Conservation (phyloP, 2,797 vertebrate species). For the Acanthurus tractus region DNA sequence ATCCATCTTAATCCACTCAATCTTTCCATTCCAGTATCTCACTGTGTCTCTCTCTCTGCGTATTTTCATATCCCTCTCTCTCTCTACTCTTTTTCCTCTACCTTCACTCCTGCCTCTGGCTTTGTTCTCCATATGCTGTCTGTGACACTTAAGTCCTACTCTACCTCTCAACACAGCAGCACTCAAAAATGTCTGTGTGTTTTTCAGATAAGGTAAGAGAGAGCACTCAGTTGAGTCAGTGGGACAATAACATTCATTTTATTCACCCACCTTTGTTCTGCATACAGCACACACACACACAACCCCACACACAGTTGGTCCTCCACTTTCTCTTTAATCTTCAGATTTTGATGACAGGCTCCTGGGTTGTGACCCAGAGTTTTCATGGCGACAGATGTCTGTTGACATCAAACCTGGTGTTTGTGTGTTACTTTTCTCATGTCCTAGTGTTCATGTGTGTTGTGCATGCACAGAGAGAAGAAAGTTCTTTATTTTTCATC, state of each 20-base stretch:
- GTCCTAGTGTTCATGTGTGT: not conserved
- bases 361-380: conserved; percentile 51
- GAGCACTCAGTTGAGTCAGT: conserved; percentile 34
- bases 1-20: conserved; percentile 62
- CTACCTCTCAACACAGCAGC: conserved; percentile 22
- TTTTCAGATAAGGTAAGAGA: conserved; percentile 55
- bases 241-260: conserved; percentile 45
- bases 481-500: not conserved
- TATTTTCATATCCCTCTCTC: conserved; percentile 27
- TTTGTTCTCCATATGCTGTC: conserved; percentile 44
- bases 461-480: not conserved
- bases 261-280: conserved; percentile 50
- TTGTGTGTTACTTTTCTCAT: conserved; percentile 9
- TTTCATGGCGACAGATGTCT: conserved; percentile 50
- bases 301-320: conserved; percentile 23
- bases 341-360: conserved; percentile 44
- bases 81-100: conserved; percentile 15
- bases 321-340: conserved; percentile 51
- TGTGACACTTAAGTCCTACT: conserved; percentile 67
- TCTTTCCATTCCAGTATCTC: conserved; percentile 30
- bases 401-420: conserved; percentile 46
- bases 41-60: conserved; percentile 4
- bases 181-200: conserved; percentile 31
- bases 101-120: conserved; percentile 30
- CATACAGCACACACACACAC: conserved; percentile 8